A percentile compares a stretch with the other conserved stretches of the same genome.
Conservation (phyloP, 1,140 invertebrate species). For the Tetraneura akinire region DNA sequence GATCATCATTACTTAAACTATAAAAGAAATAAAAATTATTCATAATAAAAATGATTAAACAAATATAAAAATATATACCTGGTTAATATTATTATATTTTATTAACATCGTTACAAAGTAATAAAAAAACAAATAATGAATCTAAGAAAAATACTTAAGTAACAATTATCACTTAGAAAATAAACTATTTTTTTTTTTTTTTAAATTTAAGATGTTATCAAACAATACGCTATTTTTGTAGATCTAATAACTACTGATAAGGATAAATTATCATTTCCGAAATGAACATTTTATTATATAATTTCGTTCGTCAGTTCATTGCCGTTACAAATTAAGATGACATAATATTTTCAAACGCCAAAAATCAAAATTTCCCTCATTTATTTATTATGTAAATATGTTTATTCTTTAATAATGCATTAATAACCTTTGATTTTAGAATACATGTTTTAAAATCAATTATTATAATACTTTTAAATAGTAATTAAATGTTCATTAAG, state of each 20-base stretch:
- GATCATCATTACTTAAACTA: constrained; percentile 7
- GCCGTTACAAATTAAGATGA: too few species aligned
- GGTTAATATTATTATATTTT: neutral
- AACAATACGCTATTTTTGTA: neutral
- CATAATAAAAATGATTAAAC: neutral
- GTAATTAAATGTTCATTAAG: too few species aligned
- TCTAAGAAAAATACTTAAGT: too few species aligned
- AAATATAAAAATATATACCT: neutral
- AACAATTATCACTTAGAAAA: neutral
- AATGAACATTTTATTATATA: too few species aligned
- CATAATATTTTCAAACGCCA: too few species aligned
- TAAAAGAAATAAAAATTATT: neutral
- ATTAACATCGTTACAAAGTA: neutral
- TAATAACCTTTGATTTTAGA: too few species aligned
- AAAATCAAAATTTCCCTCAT: too few species aligned
- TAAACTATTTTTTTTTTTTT: neutral
- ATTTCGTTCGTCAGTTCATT: too few species aligned
- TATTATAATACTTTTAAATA: too few species aligned
- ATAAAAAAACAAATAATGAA: neutral
- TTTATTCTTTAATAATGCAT: too few species aligned
- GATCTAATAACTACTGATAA: neutral
- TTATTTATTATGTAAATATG: too few species aligned
- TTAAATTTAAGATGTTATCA: constrained; percentile 15
- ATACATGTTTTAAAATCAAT: too few species aligned
- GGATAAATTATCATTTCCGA: constrained; percentile 6